Evolutionary conservation across 2,113 vertebrate genomes (phyloP), one percentile per base, ranked within the genome.

Genomic region (Merops nubicus): DNA sequence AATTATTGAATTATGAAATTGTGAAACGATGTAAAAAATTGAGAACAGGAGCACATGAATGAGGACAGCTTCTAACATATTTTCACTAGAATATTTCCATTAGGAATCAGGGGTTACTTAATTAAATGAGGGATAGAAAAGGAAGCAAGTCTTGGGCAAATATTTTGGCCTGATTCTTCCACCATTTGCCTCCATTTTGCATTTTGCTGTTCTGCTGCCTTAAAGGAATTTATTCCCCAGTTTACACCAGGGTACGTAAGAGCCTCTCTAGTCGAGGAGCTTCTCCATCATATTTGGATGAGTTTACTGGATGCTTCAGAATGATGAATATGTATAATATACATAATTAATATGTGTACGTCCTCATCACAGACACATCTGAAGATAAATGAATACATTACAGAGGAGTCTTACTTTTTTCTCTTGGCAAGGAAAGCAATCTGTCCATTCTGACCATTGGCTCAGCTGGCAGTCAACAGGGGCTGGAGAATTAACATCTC

Each of bases 391-490:
- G 82, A 88, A 88, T 94, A 84, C 88, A 89, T 95, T 95, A 87
- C 8, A 11, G 57, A 12, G n/a, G 11, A 43, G 70, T 68, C 96
- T 98, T 97, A 99, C 99, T 98, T 96, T 98, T 96, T 93, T 98
- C 42, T 98, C 96, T 93, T 98, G 98, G 95, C 99, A 99, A 62
- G 98, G 96, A 85, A 98, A 97, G 95, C 99, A 99, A 3, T 97
- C 90, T 10, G 98, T 99, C 99, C 99, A 99, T 48, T 96, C 60
- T 14, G 99, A 98, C 99, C 99, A 99, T 48, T 68, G 93, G 74
- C 98, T 97, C 91, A 99, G 91, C 74, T 76, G 97, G 88, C 99
- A 99, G 97, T 98, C 42, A 8, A 98, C 94, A 4, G 99, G 98
- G 90, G 62, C 54, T 15, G 84, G 75, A 42, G 43, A 60, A 79